These are phyloP conservation scores for Drosophila emarginata DNA, from an alignment of 2,888 invertebrate genomes.

Conservation along the genomic window DNA sequence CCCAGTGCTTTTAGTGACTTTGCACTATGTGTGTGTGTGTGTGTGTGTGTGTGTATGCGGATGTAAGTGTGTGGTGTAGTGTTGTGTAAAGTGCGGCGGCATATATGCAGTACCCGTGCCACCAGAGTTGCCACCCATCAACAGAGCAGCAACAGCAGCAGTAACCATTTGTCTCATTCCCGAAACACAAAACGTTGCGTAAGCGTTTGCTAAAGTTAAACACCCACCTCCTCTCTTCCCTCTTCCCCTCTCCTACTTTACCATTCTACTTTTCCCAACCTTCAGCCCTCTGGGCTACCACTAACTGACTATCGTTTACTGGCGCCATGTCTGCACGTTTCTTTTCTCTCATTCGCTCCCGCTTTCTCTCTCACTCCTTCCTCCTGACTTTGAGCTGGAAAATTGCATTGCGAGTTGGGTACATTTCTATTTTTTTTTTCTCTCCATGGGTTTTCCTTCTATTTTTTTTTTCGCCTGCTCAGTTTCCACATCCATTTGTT, in stretches of 20 bases:
- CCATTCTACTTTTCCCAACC: not conserved
- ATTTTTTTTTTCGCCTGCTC: slow-evolving; percentile 14
- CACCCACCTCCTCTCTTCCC: not conserved
- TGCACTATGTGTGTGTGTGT: slow-evolving; percentile 38
- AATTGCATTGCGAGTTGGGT: slow-evolving; percentile 46
- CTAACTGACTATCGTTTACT: slow-evolving; percentile 68
- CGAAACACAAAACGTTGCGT: slow-evolving; percentile 63
- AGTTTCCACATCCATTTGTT: slow-evolving; percentile 63
- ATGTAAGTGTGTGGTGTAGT: not conserved
- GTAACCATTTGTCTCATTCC: slow-evolving; percentile 63
- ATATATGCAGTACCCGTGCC: slow-evolving; percentile 13
- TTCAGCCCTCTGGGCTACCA: slow-evolving; percentile 20
- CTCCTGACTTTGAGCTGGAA: slow-evolving; percentile 27
- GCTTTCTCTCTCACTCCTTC: slow-evolving; percentile 6
- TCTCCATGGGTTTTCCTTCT: no score
- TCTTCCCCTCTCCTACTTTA: not conserved
- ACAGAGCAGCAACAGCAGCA: slow-evolving; percentile 26
- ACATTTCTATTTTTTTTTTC: slow-evolving; percentile 11
- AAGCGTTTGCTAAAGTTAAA: slow-evolving; percentile 70
- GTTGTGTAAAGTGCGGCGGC: not conserved
- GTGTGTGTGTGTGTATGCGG: not conserved
- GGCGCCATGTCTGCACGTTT: slow-evolving; percentile 58
- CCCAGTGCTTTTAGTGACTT: slow-evolving; percentile 56
- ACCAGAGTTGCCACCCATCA: slow-evolving; percentile 62
- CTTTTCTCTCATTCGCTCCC: slow-evolving; percentile 18